Conservation (phyloP, 1,140 invertebrate genomes). For the Philopotamus ludificatus region DNA sequence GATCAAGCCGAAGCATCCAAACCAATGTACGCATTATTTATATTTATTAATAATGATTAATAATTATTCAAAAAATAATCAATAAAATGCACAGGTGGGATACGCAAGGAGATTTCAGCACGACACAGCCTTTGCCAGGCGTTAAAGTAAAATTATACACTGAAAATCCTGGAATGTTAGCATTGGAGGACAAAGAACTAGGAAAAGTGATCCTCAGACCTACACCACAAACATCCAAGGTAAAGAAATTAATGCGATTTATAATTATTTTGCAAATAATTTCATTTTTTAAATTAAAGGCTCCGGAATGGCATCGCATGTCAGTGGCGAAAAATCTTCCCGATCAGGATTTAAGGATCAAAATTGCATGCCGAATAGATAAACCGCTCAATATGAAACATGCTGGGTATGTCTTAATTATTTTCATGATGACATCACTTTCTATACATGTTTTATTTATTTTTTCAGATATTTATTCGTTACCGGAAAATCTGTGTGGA, state of each 20-base stretch:
- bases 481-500: constrained; percentile 96
- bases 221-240: constrained; percentile 87
- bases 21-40: constrained; percentile 71
- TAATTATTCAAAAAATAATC: neutral
- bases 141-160: constrained; percentile 98
- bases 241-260: constrained; percentile 45
- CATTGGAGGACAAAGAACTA: constrained; percentile 97
- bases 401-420: constrained; percentile 66
- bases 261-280: neutral
- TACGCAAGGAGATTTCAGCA: constrained; percentile 97
- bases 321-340: constrained; percentile 89
- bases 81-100: constrained; percentile 82
- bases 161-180: constrained; percentile 95
- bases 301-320: constrained; percentile 98
- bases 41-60: neutral
- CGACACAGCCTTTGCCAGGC: constrained; percentile 92
- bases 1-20: constrained; percentile 99
- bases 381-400: constrained; percentile 99
- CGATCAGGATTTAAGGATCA: constrained; percentile 95
- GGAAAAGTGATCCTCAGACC: constrained; percentile 91
- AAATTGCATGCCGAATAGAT: constrained; percentile 97
- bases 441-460: constrained; percentile 2
- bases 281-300: constrained; percentile 51
- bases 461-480: constrained; percentile 83
- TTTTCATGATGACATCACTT: neutral